Conservation (phyloP, 2,888 invertebrate species). For the Nineta flava region DNA sequence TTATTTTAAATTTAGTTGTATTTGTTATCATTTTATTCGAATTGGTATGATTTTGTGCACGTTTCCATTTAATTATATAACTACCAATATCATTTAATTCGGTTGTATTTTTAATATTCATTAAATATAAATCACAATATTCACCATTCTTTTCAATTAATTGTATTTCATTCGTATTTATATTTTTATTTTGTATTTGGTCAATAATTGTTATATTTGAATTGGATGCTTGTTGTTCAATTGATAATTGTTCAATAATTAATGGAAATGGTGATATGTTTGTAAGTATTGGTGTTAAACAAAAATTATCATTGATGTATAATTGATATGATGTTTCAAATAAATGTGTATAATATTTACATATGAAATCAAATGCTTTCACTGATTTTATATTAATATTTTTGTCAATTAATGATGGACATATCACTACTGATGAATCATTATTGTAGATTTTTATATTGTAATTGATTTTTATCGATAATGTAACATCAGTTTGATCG, state of each 20-base stretch:
- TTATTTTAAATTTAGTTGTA: background rate
- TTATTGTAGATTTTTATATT: constrained; percentile 23
- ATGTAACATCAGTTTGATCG: constrained; percentile 19
- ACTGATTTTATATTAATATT: constrained; percentile 42
- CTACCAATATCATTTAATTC: no score
- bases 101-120: no score
- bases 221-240: no score
- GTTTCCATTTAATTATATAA: no score
- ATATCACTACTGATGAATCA: constrained; percentile 15
- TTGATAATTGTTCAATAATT: constrained; percentile 29
- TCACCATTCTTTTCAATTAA: no score
- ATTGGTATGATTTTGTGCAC: no score
- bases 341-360: constrained; percentile 45
- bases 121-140: no score
- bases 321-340: constrained; percentile 49
- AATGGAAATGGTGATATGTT: constrained; percentile 57
- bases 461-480: constrained; percentile 42
- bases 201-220: no score
- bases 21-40: background rate
- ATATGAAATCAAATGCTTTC: constrained; percentile 53
- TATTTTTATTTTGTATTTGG: constrained; percentile 43
- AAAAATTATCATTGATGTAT: constrained; percentile 49
- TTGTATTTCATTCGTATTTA: constrained; percentile 21
- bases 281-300: constrained; percentile 50
- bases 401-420: constrained; percentile 42